Conservation (phyloP, 92 coral and sea anemone species). For the Palythoa heliodiscus region DNA sequence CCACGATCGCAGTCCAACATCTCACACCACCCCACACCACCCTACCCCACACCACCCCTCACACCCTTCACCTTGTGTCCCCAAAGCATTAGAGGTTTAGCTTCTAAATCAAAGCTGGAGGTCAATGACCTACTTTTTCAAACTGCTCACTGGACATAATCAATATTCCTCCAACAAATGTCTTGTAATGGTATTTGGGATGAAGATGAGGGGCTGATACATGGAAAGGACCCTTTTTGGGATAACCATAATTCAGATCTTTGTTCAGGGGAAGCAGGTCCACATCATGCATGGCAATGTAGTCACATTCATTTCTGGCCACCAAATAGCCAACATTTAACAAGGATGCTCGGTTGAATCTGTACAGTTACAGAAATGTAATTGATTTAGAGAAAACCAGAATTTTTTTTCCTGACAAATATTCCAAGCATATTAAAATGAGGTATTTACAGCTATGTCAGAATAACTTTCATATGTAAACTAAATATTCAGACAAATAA, state of each 20-base stretch:
- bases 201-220: constrained; percentile 92
- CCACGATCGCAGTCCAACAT: too few species aligned
- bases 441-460: too few species aligned
- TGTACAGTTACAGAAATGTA: constrained; percentile 13
- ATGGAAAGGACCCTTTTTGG: constrained; percentile 93
- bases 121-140: constrained; percentile 75
- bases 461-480: too few species aligned
- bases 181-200: constrained; percentile 92
- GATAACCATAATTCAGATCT: constrained; percentile 87
- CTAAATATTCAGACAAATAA: too few species aligned
- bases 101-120: not conserved
- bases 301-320: constrained; percentile 93
- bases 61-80: too few species aligned
- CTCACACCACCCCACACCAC: too few species aligned
- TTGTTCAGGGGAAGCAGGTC: constrained; percentile 90
- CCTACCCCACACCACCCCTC: too few species aligned
- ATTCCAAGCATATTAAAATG: too few species aligned
- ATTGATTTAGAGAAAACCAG: too few species aligned
- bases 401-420: too few species aligned
- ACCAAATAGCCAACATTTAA: constrained; percentile 86
- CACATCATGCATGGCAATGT: constrained; percentile 98
- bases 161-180: constrained; percentile 95
- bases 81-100: too few species aligned
- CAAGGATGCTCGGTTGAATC: constrained; percentile 95
- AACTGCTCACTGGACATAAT: constrained; percentile 87